Conservation (phyloP, 2,888 invertebrate genomes). For the Drosophila infuscata region DNA sequence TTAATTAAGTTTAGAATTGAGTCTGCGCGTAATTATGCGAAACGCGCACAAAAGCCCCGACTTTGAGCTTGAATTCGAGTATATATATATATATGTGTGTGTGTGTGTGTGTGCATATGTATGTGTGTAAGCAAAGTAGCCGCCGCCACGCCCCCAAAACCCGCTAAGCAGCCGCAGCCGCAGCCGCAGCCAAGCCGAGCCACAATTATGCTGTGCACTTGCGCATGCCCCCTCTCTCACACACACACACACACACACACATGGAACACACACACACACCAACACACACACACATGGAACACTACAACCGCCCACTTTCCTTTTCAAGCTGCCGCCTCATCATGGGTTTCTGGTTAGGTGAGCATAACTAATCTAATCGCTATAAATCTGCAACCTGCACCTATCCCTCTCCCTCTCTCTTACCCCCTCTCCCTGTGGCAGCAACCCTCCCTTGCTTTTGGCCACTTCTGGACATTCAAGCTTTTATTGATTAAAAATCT, state of each 20-base stretch:
- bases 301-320: slow-evolving; percentile 67
- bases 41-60: slow-evolving; percentile 61
- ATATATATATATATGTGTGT: slow-evolving; percentile 5
- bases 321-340: slow-evolving; percentile 72
- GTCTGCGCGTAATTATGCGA: slow-evolving; percentile 81
- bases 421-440: background rate
- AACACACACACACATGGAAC: background rate
- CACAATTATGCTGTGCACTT: slow-evolving; percentile 65
- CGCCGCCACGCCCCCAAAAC: slow-evolving; percentile 23
- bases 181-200: slow-evolving; percentile 22
- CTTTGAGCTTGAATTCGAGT: slow-evolving; percentile 7
- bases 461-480: background rate
- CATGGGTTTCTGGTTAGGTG: slow-evolving; percentile 61
- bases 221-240: slow-evolving; percentile 14
- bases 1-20: slow-evolving; percentile 78
- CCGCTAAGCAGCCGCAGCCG: slow-evolving; percentile 27
- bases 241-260: slow-evolving; percentile 1
- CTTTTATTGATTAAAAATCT: background rate
- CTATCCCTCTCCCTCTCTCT: background rate
- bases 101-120: background rate
- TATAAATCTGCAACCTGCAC: slow-evolving; percentile 36
- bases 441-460: background rate
- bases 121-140: slow-evolving; percentile 63
- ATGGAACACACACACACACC: background rate
- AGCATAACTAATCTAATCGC: slow-evolving; percentile 77